Base-by-base conservation (phyloP, 2,797 vertebrate genomes). In the Sebastes wilsoni region DNA sequence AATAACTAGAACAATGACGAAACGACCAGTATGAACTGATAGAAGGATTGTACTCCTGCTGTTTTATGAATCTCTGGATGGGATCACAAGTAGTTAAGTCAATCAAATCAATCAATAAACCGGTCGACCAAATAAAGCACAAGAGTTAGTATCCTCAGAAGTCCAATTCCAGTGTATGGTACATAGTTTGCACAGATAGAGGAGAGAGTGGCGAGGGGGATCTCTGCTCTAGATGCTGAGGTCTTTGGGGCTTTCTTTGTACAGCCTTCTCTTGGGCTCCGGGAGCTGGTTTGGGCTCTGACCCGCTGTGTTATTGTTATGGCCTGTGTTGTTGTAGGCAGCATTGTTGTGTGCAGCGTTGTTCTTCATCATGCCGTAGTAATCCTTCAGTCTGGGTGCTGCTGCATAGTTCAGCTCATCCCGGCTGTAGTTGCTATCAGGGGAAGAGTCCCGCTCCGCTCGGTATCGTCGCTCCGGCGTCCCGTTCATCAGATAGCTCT, bases 171-270 rank as follows among this genome's bases (percentile, higher is more conserved):
- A 95, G 94, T 94, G 95, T 94, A 92, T 89, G 79, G 85, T 93
- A 94, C 87, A 92, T 82, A 81, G 86, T 89, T 85, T 90, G 88
- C 88, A 89, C 87, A 88, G 87, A 87, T 75, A 89, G 86, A 92
- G 88, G 81, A 89, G 87, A 89, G 89, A 73, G 88, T 69, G 88
- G 92, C 71, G 84, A 84, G 83, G 81, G 82, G 76, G 78, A 77
- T 84, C 90, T 92, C 86, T 82, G 87, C 89, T 87, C 89, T 93
- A 99, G 96, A 99, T 99, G 90, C 98, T 99, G 93, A 99, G 99
- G 96, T 99, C 98, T 73, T 98, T 98, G 95, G 97, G 97, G 94
- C 97, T 98, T 88, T 99, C 98, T 95, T 97, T 98, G 95, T 98
- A 97, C 23, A 96, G 95, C 89, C 96, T 95, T 93, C 97, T 94